Evolutionary conservation across 2,888 invertebrate species (phyloP), one percentile per base, ranked within the genome.

Genomic region (Alloplasta piceator): DNA sequence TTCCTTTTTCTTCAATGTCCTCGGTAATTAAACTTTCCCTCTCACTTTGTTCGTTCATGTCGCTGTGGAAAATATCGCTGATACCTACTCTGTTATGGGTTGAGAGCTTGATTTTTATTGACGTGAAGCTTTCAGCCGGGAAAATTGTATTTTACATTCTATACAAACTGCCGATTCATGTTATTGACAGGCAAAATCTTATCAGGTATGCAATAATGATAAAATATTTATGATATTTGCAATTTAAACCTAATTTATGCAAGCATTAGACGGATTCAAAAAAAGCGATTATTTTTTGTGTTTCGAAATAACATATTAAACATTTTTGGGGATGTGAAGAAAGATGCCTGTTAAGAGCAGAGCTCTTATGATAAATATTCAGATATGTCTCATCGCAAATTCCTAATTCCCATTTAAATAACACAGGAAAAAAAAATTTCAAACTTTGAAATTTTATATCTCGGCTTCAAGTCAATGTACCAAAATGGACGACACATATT

Each of bases 1-100:
- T 52, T 50, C 16, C 7, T 55, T 76, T 68, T 61, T 36, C 73
- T 56, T n/a, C 9, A 43, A 56, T 16, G 52, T 26, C 43, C 36
- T 68, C 52, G 67, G 52, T 61, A 68, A 68, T 63, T 68, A 38
- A 41, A 68, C 58, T 56, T 43, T 68, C 43, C 26, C 41, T 41
- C 64, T 67, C 46, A 38, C 36, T 39, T n/a, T 56, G 48, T 56
- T 50, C 68, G 48, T 56, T 58, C 46, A n/a, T 12, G 12, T 50
- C 12, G 12, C 14, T 58, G 14, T 26, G 43, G 67, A 3, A 38
- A 46, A 4, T 56, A 63, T 52, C 52, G 66, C n/a, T 61, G 41
- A 55, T 68, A 26, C 26, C 26, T 52, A 58, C 58, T 61, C 55
- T 38, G 16, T 36, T 46, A 64, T 41, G 43, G 70, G 58, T 39